These are phyloP conservation scores for Gonatopus flavifemur DNA, from an alignment of 1,140 invertebrate genomes.

Conservation along the genomic window DNA sequence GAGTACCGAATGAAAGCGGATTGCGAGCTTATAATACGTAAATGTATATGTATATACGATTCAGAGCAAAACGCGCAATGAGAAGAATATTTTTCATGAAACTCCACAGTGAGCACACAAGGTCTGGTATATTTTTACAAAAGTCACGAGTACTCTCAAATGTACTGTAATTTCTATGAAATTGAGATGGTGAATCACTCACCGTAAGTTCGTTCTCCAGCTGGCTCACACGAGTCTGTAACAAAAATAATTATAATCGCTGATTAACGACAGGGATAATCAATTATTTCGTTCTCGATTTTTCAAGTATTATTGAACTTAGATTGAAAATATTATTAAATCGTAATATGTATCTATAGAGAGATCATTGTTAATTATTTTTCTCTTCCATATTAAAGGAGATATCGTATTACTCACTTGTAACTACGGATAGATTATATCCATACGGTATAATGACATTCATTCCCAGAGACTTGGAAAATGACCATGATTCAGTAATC, in stretches of 20 bases:
- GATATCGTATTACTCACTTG: no score
- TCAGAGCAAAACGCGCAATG: slow-evolving; percentile 19
- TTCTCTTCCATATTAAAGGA: no score
- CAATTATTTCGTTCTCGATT: no score
- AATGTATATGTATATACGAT: slow-evolving; percentile 1
- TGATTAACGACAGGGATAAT: no score
- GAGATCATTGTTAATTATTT: no score
- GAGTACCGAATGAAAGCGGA: slow-evolving; percentile 21
- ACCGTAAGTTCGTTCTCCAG: slow-evolving; percentile 50
- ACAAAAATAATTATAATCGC: slow-evolving; percentile 24
- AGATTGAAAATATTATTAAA: no score
- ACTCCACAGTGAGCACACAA: slow-evolving; percentile 14
- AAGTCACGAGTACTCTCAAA: slow-evolving; percentile 13
- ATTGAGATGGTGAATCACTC: slow-evolving; percentile 35
- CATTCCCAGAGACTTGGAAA: slow-evolving; percentile 15
- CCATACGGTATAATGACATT: no score
- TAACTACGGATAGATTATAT: no score
- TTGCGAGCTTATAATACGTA: slow-evolving; percentile 11
- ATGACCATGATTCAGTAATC: slow-evolving; percentile 21
- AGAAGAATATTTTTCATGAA: slow-evolving; percentile 20
- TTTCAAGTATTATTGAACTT: no score
- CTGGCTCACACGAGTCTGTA: slow-evolving; percentile 47
- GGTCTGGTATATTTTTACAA: slow-evolving; percentile 16
- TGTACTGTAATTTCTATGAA: slow-evolving; percentile 15
- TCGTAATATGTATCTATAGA: no score